Conservation (phyloP, 2,888 invertebrate genomes). For the Diarsia dahlii region DNA sequence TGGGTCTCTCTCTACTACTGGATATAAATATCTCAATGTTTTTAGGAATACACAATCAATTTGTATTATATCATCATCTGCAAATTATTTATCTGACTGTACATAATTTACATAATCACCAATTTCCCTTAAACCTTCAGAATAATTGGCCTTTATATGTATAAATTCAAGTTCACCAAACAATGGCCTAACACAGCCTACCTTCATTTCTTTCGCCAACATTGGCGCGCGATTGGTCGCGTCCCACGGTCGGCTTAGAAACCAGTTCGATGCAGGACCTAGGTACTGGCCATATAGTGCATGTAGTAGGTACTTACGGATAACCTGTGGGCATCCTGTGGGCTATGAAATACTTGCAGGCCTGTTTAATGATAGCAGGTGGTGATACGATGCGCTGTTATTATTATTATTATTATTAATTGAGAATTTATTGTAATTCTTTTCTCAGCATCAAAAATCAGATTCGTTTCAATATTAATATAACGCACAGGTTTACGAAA, state of each 20-base stretch:
- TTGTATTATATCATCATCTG: not conserved
- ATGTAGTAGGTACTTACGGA: not conserved
- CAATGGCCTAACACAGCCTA: conserved; percentile 26
- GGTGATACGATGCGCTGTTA: conserved; percentile 11
- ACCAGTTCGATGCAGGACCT: conserved; percentile 58
- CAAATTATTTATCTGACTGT: not conserved
- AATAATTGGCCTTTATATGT: not conserved
- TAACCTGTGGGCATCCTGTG: not conserved
- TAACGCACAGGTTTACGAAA: no score
- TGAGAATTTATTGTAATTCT: no score
- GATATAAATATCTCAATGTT: not conserved
- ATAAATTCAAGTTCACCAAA: conserved; percentile 24
- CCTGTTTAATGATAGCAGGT: conserved; percentile 31
- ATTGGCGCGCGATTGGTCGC: conserved; percentile 29
- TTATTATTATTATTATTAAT: no score
- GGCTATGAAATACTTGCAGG: not conserved
- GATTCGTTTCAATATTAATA: no score
- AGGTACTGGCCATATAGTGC: conserved; percentile 23
- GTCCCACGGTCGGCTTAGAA: conserved; percentile 56
- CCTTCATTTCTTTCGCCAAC: conserved; percentile 10
- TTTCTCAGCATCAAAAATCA: no score
- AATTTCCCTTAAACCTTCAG: not conserved
- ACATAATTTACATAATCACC: not conserved
- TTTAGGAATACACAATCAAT: not conserved
- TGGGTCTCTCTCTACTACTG: conserved; percentile 12